Conservation (phyloP, 2,888 invertebrate genomes). For the Sphinx pinastri region DNA sequence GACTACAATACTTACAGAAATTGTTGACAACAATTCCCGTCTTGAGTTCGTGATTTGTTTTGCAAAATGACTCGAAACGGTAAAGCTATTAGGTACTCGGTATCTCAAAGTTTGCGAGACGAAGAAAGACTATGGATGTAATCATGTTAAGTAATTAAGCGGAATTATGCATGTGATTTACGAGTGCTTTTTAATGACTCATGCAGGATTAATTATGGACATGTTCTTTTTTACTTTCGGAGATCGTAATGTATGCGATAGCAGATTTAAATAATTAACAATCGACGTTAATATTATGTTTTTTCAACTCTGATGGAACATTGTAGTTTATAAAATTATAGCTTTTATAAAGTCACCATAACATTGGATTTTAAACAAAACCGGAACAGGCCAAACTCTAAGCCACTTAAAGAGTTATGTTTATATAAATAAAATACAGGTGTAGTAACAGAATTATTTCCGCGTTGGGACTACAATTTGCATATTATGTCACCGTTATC, state of each 20-base stretch:
- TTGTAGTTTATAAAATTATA: background rate
- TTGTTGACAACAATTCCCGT: background rate
- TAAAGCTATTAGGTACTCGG: background rate
- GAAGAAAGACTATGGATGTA: background rate
- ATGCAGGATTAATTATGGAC: background rate
- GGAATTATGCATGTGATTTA: background rate
- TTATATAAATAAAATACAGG: slow-evolving; percentile 33
- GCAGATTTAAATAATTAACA: background rate
- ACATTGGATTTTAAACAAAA: background rate
- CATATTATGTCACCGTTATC: slow-evolving; percentile 51
- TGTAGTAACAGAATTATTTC: slow-evolving; percentile 41
- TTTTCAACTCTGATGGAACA: too few relatives aligned
- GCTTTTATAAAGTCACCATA: background rate
- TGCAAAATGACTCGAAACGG: background rate
- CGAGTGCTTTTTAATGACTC: background rate
- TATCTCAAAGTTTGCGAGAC: background rate
- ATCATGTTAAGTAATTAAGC: slow-evolving; percentile 18
- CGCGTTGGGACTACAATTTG: slow-evolving; percentile 44
- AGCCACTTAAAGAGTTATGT: background rate
- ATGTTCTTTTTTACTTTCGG: background rate
- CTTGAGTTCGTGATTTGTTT: background rate
- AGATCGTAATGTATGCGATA: background rate
- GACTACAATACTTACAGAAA: slow-evolving; percentile 3
- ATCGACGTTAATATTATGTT: too few relatives aligned
- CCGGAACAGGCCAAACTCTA: background rate